Percentiles rank a stretch among this genome's conserved stretches.
Evolutionary conservation across 2,113 vertebrate genomes (phyloP).

Genomic region (Peucedramus taeniatus): DNA sequence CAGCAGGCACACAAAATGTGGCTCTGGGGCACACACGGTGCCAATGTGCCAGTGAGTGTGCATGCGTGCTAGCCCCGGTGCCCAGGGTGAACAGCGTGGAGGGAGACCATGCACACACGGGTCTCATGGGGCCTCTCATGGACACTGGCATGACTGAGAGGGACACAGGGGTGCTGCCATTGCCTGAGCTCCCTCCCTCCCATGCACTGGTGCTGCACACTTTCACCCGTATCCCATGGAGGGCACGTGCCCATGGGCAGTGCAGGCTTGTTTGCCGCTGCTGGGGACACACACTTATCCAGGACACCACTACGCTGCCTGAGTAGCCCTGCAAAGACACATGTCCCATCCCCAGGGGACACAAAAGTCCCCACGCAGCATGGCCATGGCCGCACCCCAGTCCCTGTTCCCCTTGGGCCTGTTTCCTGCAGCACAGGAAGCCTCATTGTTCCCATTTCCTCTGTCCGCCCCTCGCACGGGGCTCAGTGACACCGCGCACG

Average conservation of each 20-base stretch:
- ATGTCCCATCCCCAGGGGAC: not conserved
- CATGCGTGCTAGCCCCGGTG: rapidly evolving
- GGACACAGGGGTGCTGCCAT: not conserved
- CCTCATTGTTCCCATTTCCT: slow-evolving; percentile 75
- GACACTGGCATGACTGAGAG: rapidly evolving
- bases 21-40: rapidly evolving
- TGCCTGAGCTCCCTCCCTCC: not conserved
- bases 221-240: rapidly evolving
- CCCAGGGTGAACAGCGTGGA: not conserved
- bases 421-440: slow-evolving; percentile 72
- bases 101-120: rapidly evolving
- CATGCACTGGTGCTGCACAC: rapidly evolving
- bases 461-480: not conserved
- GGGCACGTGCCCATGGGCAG: rapidly evolving
- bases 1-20: rapidly evolving
- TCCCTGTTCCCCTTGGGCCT: not conserved
- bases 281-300: rapidly evolving
- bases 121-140: rapidly evolving
- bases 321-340: not conserved
- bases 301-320: rapidly evolving
- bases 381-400: rapidly evolving
- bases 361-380: rapidly evolving
- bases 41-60: rapidly evolving
- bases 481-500: not conserved
- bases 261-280: rapidly evolving